Evolutionary conservation across 2,888 invertebrate genomes (phyloP).

Genomic region (Trypoxylon attenuatum): DNA sequence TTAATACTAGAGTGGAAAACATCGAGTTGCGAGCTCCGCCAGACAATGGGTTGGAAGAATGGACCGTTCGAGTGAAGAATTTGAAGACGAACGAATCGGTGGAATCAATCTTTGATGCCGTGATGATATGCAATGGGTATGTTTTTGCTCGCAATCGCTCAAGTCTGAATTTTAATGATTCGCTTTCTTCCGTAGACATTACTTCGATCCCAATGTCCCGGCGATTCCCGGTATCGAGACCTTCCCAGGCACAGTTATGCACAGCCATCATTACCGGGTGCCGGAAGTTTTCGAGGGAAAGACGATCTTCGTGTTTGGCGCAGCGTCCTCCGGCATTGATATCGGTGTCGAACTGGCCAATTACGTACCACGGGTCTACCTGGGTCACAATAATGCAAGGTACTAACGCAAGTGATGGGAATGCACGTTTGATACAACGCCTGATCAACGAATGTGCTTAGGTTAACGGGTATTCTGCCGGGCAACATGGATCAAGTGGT

Average conservation of each 20-base stretch:
- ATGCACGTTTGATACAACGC: neutral
- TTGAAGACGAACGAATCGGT: conserved; percentile 72
- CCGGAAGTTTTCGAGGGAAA: conserved; percentile 78
- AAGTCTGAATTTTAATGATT: conserved; percentile 13
- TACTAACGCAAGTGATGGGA: conserved; percentile 19
- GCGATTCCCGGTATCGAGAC: conserved; percentile 74
- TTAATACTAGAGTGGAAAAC: conserved; percentile 75
- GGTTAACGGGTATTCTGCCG: conserved; percentile 75
- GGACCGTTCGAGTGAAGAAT: conserved; percentile 76
- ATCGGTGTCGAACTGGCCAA: conserved; percentile 81
- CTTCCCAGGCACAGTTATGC: conserved; percentile 79
- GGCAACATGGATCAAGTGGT: conserved; percentile 77
- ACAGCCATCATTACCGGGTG: conserved; percentile 85
- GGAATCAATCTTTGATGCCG: conserved; percentile 78
- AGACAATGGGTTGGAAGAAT: conserved; percentile 54
- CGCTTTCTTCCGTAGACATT: no score
- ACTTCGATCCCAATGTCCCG: conserved; percentile 76
- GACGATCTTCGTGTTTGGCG: conserved; percentile 82
- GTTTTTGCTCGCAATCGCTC: neutral
- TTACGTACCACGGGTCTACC: conserved; percentile 75
- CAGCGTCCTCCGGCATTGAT: conserved; percentile 85
- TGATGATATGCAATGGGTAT: conserved; percentile 84
- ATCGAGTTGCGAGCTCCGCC: conserved; percentile 55
- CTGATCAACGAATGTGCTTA: conserved; percentile 7
- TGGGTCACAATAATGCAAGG: conserved; percentile 77